Conservation (phyloP, 2,797 vertebrate genomes). For the Hirundo rustica region DNA sequence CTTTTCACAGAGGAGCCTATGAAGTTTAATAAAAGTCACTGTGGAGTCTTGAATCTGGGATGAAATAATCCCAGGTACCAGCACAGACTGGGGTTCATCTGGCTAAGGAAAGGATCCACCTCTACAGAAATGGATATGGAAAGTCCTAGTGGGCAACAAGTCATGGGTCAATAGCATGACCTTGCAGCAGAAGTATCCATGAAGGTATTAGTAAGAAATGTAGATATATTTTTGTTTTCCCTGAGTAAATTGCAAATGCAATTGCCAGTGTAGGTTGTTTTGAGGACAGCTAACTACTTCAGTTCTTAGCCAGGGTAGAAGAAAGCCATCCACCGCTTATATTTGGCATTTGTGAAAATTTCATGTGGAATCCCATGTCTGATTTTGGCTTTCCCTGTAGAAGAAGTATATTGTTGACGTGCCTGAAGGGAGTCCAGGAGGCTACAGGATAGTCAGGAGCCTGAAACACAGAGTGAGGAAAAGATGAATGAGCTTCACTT, state of each 20-base stretch:
- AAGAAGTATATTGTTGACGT: neutral
- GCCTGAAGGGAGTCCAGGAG: neutral
- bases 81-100: neutral
- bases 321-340: neutral
- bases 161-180: neutral
- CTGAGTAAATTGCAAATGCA: neutral
- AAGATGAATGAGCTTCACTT: neutral
- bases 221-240: neutral
- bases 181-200: neutral
- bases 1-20: neutral
- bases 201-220: neutral
- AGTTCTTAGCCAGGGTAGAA: neutral
- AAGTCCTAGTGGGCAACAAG: neutral
- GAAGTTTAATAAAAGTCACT: rapidly evolving
- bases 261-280: neutral
- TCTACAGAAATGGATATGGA: neutral
- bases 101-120: neutral
- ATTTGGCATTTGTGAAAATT: neutral
- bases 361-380: neutral
- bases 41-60: neutral
- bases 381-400: neutral
- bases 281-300: neutral
- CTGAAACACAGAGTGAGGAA: neutral
- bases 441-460: neutral
- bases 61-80: rapidly evolving